Evolutionary conservation across 2,797 vertebrate genomes (phyloP).

Genomic region (Synanceia verrucosa): DNA sequence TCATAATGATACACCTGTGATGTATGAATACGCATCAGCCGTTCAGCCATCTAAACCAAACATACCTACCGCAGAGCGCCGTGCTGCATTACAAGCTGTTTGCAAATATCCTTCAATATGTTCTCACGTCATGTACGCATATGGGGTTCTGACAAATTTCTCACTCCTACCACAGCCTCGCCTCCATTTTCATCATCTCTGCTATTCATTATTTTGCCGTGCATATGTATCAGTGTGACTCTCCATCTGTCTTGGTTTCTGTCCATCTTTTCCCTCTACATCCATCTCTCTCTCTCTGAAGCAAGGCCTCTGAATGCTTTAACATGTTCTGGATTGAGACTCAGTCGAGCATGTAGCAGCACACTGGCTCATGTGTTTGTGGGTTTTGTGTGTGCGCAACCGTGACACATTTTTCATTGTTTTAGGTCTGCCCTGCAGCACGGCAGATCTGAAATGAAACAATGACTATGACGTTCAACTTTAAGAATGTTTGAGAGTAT

Average conservation of each 20-base stretch:
- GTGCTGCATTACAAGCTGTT: constrained; percentile 36
- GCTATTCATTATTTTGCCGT: constrained; percentile 50
- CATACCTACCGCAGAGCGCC: not conserved
- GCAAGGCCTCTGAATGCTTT: constrained; percentile 50
- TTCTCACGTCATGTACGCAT: constrained; percentile 36
- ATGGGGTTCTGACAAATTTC: constrained; percentile 49
- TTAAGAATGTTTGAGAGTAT: not conserved
- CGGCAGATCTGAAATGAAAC: constrained; percentile 5
- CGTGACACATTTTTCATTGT: constrained; percentile 13
- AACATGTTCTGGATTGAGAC: constrained; percentile 62
- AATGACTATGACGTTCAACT: not conserved
- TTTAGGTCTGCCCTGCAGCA: constrained; percentile 22
- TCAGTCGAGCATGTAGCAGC: constrained; percentile 55
- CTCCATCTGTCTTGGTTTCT: constrained; percentile 69
- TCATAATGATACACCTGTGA: not conserved
- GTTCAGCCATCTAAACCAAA: not conserved
- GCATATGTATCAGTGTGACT: constrained; percentile 66
- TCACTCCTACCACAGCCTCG: constrained; percentile 42
- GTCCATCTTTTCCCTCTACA: constrained; percentile 46
- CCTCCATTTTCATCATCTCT: constrained; percentile 40
- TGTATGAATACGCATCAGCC: not conserved
- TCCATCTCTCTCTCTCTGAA: constrained; percentile 17
- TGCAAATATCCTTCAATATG: constrained; percentile 47
- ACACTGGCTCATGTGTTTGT: constrained; percentile 31
- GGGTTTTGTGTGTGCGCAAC: constrained; percentile 35